phyloP scores from a whole-genome alignment of 2,113 vertebrate genomes.

The Daubentonia madagascariensis region DNA sequence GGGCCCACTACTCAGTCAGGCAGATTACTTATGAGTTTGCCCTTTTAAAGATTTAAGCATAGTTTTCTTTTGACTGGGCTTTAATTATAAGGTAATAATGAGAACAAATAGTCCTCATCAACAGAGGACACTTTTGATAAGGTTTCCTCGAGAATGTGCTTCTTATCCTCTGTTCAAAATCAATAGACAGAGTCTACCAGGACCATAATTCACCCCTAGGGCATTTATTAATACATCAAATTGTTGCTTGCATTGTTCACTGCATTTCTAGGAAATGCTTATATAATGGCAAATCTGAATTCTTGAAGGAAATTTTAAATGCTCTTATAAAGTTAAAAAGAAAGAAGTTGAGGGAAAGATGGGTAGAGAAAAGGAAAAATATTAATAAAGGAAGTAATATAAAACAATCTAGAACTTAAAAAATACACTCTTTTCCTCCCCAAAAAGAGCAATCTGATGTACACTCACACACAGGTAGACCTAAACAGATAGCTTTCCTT shows the following conservation, averaged over 20 bases:
- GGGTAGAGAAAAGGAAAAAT: not conserved
- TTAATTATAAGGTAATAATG: not conserved
- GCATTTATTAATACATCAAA: not conserved
- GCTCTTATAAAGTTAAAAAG: not conserved
- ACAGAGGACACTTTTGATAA: not conserved
- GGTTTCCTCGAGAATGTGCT: not conserved
- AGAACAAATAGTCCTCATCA: not conserved
- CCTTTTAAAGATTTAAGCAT: not conserved
- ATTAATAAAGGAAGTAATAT: not conserved
- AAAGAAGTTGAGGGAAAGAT: not conserved
- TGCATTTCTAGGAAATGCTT: slow-evolving; percentile 29
- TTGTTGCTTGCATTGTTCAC: not conserved
- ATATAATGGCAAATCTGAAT: not conserved
- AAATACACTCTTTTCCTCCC: not conserved
- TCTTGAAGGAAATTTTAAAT: slow-evolving; percentile 9
- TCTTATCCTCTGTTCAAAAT: not conserved
- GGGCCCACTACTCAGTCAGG: no score
- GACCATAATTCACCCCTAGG: not conserved
- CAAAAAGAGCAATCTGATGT: not conserved
- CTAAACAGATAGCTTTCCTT: slow-evolving; percentile 19
- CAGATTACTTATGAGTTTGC: not conserved
- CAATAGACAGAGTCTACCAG: not conserved
- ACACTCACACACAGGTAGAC: not conserved
- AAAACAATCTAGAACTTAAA: not conserved
- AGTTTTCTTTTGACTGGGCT: not conserved